Percentiles rank a stretch among this genome's conserved stretches.
phyloP scores from a whole-genome alignment of 1,140 invertebrate genomes.

The Tyrophagus putrescentiae region DNA sequence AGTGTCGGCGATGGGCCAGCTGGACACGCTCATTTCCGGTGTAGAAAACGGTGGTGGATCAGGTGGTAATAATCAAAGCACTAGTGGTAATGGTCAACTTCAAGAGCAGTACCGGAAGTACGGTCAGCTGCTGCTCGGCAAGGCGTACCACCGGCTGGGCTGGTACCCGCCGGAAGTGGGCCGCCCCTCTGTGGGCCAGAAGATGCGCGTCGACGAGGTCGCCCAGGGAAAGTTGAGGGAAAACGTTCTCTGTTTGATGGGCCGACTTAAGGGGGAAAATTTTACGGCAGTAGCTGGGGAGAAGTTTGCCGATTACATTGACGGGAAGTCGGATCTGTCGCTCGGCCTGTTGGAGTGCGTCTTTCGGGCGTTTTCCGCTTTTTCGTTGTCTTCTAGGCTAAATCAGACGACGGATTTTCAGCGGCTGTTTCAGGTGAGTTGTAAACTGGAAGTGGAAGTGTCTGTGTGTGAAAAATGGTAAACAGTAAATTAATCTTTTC shows the following conservation, averaged over 20 bases:
- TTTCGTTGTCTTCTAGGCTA: background rate
- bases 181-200: background rate
- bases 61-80: background rate
- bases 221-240: constrained; percentile 65
- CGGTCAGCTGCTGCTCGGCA: constrained; percentile 49
- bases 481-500: background rate
- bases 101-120: constrained; percentile 52
- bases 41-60: constrained; percentile 53
- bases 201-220: constrained; percentile 20
- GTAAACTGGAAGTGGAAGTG: constrained; percentile 35
- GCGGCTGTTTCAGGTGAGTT: constrained; percentile 26
- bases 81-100: too few relatives aligned
- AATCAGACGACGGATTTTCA: constrained; percentile 56
- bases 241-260: constrained; percentile 62
- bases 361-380: constrained; percentile 61
- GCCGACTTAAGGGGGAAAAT: constrained; percentile 55
- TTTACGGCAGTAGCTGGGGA: constrained; percentile 54
- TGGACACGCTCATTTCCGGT: constrained; percentile 57
- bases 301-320: constrained; percentile 53
- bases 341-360: constrained; percentile 54
- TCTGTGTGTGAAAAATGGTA: constrained; percentile 57
- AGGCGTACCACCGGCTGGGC: constrained; percentile 45
- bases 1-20: constrained; percentile 51
- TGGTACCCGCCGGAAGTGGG: constrained; percentile 4
- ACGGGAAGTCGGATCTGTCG: constrained; percentile 47